A percentile compares a stretch with the other conserved stretches of the same genome.
phyloP scores from a whole-genome alignment of 2,888 invertebrate species.

The Ommatoiulus sabulosus region DNA sequence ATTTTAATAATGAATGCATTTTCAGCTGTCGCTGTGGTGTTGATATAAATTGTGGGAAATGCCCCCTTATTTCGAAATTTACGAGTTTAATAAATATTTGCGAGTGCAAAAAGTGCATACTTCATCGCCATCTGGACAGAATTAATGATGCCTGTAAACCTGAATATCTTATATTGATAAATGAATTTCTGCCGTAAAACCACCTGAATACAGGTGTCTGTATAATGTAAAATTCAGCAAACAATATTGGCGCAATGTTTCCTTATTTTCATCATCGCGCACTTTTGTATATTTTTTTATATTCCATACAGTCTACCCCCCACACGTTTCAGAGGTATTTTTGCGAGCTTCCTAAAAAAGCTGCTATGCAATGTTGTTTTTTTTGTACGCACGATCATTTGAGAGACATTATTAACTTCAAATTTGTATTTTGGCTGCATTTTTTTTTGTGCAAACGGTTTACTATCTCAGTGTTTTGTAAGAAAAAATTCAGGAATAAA shows the following conservation, averaged over 20 bases:
- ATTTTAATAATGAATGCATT: background rate
- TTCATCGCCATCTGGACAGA: background rate
- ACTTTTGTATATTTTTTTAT: slow-evolving; percentile 1
- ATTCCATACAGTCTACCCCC: background rate
- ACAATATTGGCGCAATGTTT: slow-evolving; percentile 1
- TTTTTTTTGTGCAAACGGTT: slow-evolving; percentile 4
- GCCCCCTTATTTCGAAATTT: background rate
- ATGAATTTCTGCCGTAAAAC: background rate
- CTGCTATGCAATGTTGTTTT: background rate
- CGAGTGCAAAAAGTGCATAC: background rate
- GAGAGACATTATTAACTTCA: slow-evolving; percentile 27
- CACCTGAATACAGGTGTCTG: background rate
- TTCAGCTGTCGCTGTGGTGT: background rate
- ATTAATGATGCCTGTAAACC: background rate
- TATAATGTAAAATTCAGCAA: slow-evolving; percentile 7
- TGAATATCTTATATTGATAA: background rate
- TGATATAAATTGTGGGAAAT: slow-evolving; percentile 12
- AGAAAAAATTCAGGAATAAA: slow-evolving; percentile 1
- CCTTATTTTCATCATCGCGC: background rate
- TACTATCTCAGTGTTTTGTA: slow-evolving; percentile 29
- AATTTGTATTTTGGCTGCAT: slow-evolving; percentile 36
- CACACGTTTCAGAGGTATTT: slow-evolving; percentile 6
- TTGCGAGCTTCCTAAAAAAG: background rate
- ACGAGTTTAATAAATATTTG: background rate
- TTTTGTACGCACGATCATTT: background rate